Conservation (phyloP, 2,888 invertebrate genomes). For the Koerneria pararmatus region DNA sequence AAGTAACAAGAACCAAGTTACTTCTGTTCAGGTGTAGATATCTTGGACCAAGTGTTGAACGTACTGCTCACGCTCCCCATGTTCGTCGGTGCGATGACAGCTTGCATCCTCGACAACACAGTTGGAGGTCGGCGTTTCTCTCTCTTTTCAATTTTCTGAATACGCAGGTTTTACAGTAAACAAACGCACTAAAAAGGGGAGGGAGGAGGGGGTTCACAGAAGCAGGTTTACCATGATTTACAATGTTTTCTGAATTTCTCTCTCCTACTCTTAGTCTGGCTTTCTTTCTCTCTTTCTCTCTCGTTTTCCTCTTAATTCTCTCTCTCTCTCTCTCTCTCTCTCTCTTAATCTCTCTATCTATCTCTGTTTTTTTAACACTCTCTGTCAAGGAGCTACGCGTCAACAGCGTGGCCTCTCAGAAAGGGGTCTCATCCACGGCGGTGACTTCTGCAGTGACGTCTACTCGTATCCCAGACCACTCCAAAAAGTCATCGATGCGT, state of each 20-base stretch:
- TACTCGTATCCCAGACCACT: conserved; percentile 20
- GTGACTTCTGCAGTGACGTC: conserved; percentile 35
- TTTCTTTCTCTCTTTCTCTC: conserved; percentile 2
- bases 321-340: not conserved
- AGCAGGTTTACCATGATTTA: too few relatives aligned
- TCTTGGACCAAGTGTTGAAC: conserved; percentile 40
- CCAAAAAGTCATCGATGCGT: conserved; percentile 23
- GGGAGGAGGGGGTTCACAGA: too few relatives aligned
- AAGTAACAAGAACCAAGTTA: too few relatives aligned
- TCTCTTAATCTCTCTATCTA: not conserved
- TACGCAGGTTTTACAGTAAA: not conserved
- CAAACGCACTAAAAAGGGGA: too few relatives aligned
- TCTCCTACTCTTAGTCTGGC: too few relatives aligned
- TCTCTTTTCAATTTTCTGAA: not conserved
- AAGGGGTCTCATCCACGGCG: conserved; percentile 44
- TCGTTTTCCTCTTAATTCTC: not conserved
- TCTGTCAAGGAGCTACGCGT: conserved; percentile 44
- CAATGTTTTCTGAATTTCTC: too few relatives aligned
- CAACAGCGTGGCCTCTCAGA: conserved; percentile 51
- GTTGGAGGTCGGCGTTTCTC: conserved; percentile 38
- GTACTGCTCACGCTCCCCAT: conserved; percentile 53
- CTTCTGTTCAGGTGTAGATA: conserved; percentile 25
- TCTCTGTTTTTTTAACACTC: not conserved
- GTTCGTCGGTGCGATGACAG: conserved; percentile 58
- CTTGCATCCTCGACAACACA: conserved; percentile 55